Evolutionary conservation across 2,888 invertebrate species (phyloP), one percentile per base, ranked within the genome.

Genomic region (Metacarcinus magister): DNA sequence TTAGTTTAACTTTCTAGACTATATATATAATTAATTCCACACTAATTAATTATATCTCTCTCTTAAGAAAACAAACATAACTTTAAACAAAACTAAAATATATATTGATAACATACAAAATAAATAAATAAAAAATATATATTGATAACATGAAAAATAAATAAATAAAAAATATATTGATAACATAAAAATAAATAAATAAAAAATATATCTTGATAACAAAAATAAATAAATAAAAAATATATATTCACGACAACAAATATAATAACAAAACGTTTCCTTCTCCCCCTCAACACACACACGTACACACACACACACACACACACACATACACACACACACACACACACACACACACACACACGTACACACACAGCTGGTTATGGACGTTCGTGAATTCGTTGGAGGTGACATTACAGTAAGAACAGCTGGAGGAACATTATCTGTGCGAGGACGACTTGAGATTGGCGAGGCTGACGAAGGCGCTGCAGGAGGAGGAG

Each of bases 311-410:
- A 19, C n/a, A n/a, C 44, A 8, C 44, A 44, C 43, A 8, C 13
- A 8, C 44, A 5, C 91, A 23, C 44, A 44, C 44, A 5, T 44
- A 19, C 44, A 8, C 91, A 5, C 39, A 39, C 44, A 7, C 3
- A 8, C 91, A 91, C 91, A 10, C 46, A 8, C 91, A 91, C 91
- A 16, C 46, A 43, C 91, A 44, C 44, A 19, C 46, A 44, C 91
- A 5, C 43, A 2, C 91, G 46, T 46, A n/a, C 60, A n/a, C 89
- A 48, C 48, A 19, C 95, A 97, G 97, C 93, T 97, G 93, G 96
- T 97, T 82, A 97, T 97, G 97, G 97, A 97, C 95, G 97, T 97
- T 5, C 48, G 96, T 23, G 97, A 97, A 60, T 97, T 97, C 92
- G 93, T 95, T 23, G 97, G 97, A 0, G 97, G 97, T 23, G 96